Base-by-base conservation (phyloP, 2,888 invertebrate genomes). In the Aricia artaxerxes region DNA sequence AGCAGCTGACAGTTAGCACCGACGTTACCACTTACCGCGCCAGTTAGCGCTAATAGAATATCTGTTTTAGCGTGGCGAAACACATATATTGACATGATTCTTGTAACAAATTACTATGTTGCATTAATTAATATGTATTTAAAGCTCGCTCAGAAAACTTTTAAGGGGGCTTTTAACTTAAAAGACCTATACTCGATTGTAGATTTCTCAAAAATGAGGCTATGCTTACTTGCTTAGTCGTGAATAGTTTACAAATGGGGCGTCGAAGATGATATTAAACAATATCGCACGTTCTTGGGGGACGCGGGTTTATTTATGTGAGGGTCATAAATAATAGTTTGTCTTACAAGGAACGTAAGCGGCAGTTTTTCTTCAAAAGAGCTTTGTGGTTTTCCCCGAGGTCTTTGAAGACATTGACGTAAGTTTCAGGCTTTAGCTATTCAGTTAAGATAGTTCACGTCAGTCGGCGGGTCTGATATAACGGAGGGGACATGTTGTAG, bases 251-350 rank as follows among this genome's bases (percentile, higher is more conserved):
- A 61, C 0, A 61, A 7, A 31, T 64, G 31, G 64, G 31, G 4
- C 31, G 31, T 64, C 31, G 11, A 64, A 31, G 64, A 64, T 31
- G 11, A 11, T 64, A 3, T 64, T 24, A 7, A n/a, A 64, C 64
- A 64, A 64, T 64, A 31, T 31, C 31, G 24, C 64, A 6, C 2
- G 7, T 31, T 24, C 61, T 64, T 64, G 64, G 3, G 9, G 64
- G 64, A 64, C 24, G 64, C 64, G 31, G 64, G 64, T 64, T 64
- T 64, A 64, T 64, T 64, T 31, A 64, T 64, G 24, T 31, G 64
- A 24, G 11, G n/a, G 24, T 64, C 61, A 61, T 61, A 64, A 64
- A 31, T 64, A 64, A 64, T 64, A 61, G 61, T 61, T 61, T 61
- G 9, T 31, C 64, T 64, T 64, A 64, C n/a, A 64, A 24, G 64